Evolutionary conservation across 2,797 vertebrate genomes (phyloP).

Genomic region (Clarias laeviceps): DNA sequence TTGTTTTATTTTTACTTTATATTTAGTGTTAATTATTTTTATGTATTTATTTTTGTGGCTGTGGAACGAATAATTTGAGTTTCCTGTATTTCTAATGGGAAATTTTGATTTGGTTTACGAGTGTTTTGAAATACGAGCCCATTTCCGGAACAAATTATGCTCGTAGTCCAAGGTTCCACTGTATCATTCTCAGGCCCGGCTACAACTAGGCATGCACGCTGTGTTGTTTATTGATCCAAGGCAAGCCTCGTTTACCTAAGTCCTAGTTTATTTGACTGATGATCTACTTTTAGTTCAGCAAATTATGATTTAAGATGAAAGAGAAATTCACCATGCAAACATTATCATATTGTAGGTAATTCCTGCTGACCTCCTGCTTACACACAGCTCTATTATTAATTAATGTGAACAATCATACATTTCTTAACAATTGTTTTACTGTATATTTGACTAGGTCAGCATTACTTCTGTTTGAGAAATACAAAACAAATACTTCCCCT

Average conservation of each 20-base stretch:
- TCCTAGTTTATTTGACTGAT: slow-evolving; percentile 1
- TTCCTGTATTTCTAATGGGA: no score
- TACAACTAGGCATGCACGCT: slow-evolving; percentile 20
- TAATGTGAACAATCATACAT: slow-evolving; percentile 10
- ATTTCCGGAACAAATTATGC: no score
- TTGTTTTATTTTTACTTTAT: no score
- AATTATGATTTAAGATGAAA: background rate
- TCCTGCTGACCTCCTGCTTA: background rate
- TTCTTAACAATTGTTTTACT: background rate
- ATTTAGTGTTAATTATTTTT: no score
- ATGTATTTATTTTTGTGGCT: no score
- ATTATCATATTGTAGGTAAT: slow-evolving; percentile 30
- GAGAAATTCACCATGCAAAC: slow-evolving; percentile 8
- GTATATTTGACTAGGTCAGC: slow-evolving; percentile 1
- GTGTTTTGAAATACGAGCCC: no score
- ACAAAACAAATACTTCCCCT: slow-evolving; percentile 19
- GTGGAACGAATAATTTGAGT: no score
- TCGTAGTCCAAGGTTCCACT: no score
- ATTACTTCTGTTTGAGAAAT: slow-evolving; percentile 15
- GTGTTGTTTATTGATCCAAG: slow-evolving; percentile 24
- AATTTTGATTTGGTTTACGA: no score
- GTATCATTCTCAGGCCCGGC: slow-evolving; percentile 27
- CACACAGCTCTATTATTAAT: background rate
- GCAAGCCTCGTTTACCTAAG: slow-evolving; percentile 4
- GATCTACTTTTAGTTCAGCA: background rate